Evolutionary conservation across 92 coral and sea anemone genomes (phyloP).

Genomic region (Blastomussa wellsi): DNA sequence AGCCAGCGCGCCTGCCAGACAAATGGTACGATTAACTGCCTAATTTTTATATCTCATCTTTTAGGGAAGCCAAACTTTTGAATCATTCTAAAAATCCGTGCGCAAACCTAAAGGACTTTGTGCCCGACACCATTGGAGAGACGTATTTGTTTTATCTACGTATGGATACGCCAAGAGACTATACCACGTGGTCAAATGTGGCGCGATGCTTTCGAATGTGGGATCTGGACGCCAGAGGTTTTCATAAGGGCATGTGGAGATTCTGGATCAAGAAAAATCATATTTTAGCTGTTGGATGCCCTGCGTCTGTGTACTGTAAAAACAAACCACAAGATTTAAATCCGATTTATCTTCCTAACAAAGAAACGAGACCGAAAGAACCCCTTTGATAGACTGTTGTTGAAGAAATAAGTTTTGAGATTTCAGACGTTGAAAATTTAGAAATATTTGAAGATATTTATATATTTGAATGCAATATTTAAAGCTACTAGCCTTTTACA

Average conservation of each 20-base stretch:
- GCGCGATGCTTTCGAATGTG: conserved; percentile 81
- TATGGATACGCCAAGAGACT: conserved; percentile 57
- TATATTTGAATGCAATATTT: not conserved
- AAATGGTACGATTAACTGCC: not conserved
- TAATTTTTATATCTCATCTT: not conserved
- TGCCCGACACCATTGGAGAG: conserved; percentile 65
- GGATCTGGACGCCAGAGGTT: conserved; percentile 79
- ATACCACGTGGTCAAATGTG: conserved; percentile 67
- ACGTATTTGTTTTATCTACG: conserved; percentile 63
- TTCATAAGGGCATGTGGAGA: conserved; percentile 77
- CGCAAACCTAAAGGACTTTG: conserved; percentile 55
- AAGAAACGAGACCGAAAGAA: conserved; percentile 54
- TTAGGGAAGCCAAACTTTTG: conserved; percentile 61
- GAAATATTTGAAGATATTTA: not conserved
- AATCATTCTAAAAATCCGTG: conserved; percentile 79
- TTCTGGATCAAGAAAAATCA: conserved; percentile 83
- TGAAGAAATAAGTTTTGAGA: not conserved
- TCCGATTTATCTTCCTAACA: conserved; percentile 52
- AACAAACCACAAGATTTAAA: conserved; percentile 50
- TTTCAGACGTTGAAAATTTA: not conserved
- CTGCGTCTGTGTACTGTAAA: conserved; percentile 74
- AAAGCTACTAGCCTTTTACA: not conserved
- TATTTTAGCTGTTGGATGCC: conserved; percentile 70
- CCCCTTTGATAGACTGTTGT: not conserved
- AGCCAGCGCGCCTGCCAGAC: not conserved